These are phyloP conservation scores for Gryllus bimaculatus DNA, from an alignment of 1,140 invertebrate species.

Conservation along the genomic window DNA sequence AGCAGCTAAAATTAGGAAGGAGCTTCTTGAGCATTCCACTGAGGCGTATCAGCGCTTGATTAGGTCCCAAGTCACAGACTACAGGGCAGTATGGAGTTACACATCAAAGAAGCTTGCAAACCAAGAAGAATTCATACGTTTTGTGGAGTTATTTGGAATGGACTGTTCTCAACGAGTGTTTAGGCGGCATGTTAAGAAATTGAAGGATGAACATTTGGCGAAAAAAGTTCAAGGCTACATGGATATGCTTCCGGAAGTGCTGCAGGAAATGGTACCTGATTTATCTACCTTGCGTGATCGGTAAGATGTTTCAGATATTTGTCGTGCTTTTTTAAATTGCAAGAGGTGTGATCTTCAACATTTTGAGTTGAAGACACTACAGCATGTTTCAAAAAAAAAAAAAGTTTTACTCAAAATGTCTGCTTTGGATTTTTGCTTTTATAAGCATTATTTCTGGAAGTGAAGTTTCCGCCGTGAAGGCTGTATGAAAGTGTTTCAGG, in stretches of 20 bases:
- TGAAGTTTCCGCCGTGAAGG: no score
- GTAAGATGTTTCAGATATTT: conserved; percentile 36
- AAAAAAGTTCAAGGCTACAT: conserved; percentile 73
- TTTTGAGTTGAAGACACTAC: no score
- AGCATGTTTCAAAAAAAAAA: no score
- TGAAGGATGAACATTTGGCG: conserved; percentile 76
- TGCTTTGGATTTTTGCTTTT: no score
- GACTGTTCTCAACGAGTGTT: conserved; percentile 75
- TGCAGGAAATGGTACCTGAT: conserved; percentile 76
- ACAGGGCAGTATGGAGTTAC: conserved; percentile 76
- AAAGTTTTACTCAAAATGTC: no score
- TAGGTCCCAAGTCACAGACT: conserved; percentile 67
- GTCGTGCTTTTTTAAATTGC: conserved; percentile 11
- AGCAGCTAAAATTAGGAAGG: conserved; percentile 74
- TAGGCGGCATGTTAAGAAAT: conserved; percentile 68
- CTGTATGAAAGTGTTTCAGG: no score
- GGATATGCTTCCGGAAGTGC: conserved; percentile 65
- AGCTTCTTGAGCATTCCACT: conserved; percentile 77
- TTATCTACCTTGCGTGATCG: conserved; percentile 62
- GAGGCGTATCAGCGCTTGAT: conserved; percentile 80
- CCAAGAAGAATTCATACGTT: conserved; percentile 82
- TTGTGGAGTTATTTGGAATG: conserved; percentile 82
- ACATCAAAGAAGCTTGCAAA: conserved; percentile 76
- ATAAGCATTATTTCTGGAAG: no score
- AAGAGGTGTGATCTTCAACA: no score